phyloP scores from a whole-genome alignment of 2,797 vertebrate species.

The Anabas testudineus region DNA sequence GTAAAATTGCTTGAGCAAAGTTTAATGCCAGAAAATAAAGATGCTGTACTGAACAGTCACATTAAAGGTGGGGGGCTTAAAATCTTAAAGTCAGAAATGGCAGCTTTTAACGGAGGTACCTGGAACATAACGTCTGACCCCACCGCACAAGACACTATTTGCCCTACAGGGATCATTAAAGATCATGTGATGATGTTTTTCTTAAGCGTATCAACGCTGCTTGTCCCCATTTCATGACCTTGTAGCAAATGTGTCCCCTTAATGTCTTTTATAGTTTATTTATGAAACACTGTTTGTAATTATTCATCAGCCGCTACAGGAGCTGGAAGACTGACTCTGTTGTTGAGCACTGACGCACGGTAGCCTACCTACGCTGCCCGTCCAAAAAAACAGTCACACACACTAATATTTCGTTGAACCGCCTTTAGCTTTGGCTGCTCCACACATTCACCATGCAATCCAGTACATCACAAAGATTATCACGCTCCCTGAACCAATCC shows the following conservation, averaged over 20 bases:
- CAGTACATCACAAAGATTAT: too few species aligned
- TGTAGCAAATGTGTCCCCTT: conserved; percentile 41
- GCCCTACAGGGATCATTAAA: conserved; percentile 20
- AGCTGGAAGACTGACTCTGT: conserved; percentile 15
- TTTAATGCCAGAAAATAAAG: conserved; percentile 32
- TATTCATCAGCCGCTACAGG: conserved; percentile 55
- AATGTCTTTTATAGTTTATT: conserved; percentile 56
- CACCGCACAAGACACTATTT: neutral
- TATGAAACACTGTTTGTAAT: conserved; percentile 56
- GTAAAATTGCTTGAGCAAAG: conserved; percentile 69
- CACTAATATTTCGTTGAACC: too few species aligned
- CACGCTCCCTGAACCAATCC: too few species aligned
- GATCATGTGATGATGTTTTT: conserved; percentile 13
- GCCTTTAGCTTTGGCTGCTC: too few species aligned
- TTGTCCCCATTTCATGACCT: conserved; percentile 56
- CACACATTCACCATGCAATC: too few species aligned
- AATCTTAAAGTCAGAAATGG: neutral
- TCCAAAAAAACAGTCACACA: too few species aligned
- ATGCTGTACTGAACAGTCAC: rapidly evolving
- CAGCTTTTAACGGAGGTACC: neutral
- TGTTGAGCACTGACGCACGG: neutral
- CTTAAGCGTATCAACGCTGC: conserved; percentile 13
- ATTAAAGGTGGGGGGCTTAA: conserved; percentile 1
- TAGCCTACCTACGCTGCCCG: too few species aligned
- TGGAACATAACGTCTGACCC: conserved; percentile 1